Base-by-base conservation (phyloP, 2,113 vertebrate species). In the Xenopus tropicalis region DNA sequence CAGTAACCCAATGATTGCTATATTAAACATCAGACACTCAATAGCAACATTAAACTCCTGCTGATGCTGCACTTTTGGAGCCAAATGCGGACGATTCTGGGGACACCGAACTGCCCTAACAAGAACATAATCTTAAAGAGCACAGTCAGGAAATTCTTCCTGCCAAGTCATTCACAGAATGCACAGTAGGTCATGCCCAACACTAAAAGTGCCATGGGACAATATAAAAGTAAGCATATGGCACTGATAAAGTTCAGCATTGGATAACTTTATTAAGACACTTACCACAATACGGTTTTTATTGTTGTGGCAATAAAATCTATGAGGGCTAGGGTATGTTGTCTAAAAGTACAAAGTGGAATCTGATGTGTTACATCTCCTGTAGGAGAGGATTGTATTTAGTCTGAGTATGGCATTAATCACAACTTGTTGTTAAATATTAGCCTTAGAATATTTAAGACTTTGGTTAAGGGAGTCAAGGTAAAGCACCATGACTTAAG, bases 121-220 rank as follows among this genome's bases (percentile, higher is more conserved):
- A 29, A 25, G 23, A 62, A 62, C 14, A 17, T 7, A 16, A 19
- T 29, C 24, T 62, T 62, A 37, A 62, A 62, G 24, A 62, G 62
- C 62, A 11, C 20, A 43, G 62, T 65, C 62, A 65, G 62, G 62
- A 65, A 63, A 65, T 44, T 65, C 37, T 19, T 65, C 62, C 42
- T 65, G 62, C 62, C 62, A 65, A 65, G 29, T 65, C 37, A 44
- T 65, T 65, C 42, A 44, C 29, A 65, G 37, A 65, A 65, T 20
- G 42, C n/a, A 65, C 62, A 65, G 42, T 65, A 65, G 42, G 19
- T 21, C n/a, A 21, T 65, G 62, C 17, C 42, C 37, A 21, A 65
- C 42, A n/a, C 29, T n/a, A 63, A 63, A 17, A n/a, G 62, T 20
- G 42, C 42, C 25, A 65, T 16, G 19, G 29, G 25, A 65, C 17